These are phyloP conservation scores for Xanthorhoe spadicearia DNA, from an alignment of 2,888 invertebrate species.

Conservation along the genomic window DNA sequence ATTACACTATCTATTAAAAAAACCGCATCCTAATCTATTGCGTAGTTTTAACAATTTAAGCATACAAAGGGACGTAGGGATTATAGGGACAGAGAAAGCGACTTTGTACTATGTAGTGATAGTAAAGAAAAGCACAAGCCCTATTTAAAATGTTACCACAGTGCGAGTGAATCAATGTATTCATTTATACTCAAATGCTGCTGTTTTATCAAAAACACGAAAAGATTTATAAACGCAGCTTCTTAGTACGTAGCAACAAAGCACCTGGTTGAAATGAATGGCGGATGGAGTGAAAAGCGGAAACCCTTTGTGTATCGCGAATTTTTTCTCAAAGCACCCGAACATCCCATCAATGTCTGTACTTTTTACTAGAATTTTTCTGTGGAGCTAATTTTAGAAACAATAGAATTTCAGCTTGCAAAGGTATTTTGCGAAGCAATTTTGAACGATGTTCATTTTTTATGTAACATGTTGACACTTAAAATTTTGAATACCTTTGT, in stretches of 20 bases:
- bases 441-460: neutral
- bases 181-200: neutral
- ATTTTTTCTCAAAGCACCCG: slow-evolving; percentile 16
- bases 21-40: too few relatives aligned
- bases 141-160: too few relatives aligned
- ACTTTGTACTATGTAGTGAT: too few relatives aligned
- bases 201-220: neutral
- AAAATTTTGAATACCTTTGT: neutral
- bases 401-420: neutral
- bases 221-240: neutral
- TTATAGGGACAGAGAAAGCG: too few relatives aligned
- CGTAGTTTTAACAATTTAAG: too few relatives aligned
- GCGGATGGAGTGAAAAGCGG: slow-evolving; percentile 4
- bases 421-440: neutral
- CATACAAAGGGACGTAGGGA: too few relatives aligned
- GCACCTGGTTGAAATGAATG: slow-evolving; percentile 11
- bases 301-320: slow-evolving; percentile 20
- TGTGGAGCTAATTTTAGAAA: slow-evolving; percentile 3
- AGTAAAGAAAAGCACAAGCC: too few relatives aligned
- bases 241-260: neutral
- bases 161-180: too few relatives aligned
- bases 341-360: slow-evolving; percentile 10
- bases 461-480: neutral
- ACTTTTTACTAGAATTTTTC: slow-evolving; percentile 5
- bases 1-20: too few relatives aligned